Evolutionary conservation across 2,797 vertebrate species (phyloP).

Genomic region (Halcyon badia): DNA sequence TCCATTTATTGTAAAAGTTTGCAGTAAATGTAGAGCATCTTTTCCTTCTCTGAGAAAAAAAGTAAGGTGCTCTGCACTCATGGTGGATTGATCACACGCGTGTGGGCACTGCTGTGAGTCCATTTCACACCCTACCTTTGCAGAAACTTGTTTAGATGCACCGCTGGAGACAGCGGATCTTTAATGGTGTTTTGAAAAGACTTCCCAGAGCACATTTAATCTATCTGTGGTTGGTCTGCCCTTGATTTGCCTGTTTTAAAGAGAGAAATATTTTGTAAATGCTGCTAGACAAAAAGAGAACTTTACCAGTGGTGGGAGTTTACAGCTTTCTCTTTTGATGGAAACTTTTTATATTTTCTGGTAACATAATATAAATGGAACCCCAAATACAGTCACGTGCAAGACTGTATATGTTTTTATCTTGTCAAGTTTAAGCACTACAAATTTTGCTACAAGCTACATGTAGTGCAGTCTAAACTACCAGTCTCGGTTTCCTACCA

Average conservation of each 20-base stretch:
- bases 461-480: background rate
- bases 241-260: background rate
- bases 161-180: background rate
- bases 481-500: background rate
- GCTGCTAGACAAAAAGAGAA: background rate
- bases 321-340: background rate
- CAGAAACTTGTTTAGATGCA: background rate
- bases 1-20: background rate
- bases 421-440: background rate
- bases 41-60: background rate
- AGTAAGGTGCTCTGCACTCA: background rate
- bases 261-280: background rate
- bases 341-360: background rate
- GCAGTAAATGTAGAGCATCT: background rate
- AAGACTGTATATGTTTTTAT: background rate
- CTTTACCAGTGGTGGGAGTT: background rate
- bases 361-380: background rate
- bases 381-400: background rate
- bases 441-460: background rate
- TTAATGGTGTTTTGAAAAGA: background rate
- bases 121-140: rapidly evolving
- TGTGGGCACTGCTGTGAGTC: background rate
- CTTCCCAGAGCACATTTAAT: background rate
- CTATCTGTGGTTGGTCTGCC: background rate
- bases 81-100: rapidly evolving